Base-by-base conservation (phyloP, 2,113 vertebrate species). In the Ophthalmolycus amberensis region DNA sequence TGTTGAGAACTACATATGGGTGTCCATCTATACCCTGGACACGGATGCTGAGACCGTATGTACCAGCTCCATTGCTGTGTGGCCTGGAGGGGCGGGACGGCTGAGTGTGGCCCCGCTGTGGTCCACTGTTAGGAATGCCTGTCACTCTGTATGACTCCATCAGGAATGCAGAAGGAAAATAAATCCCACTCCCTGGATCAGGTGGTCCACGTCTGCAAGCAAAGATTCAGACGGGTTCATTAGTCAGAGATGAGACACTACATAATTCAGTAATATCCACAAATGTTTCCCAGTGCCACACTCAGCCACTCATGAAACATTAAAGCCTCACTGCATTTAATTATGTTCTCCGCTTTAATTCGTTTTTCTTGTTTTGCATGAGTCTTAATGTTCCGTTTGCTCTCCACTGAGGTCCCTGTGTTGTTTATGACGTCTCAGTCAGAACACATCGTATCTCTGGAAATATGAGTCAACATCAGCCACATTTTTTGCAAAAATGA, bases 11-110 rank as follows among this genome's bases (percentile, higher is more conserved):
- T 9, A 99, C 97, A 67, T 98, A 99, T 1, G 98, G 98, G 86
- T 99, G 98, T 37, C 98, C 98, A 70, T 97, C 97, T 1, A 99
- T 99, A 22, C 98, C 98, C 90, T 99, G 98, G 27, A 99, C 98
- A 68, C 98, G 95, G 87, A 99, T 99, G 86, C 97, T 99, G 88
- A 99, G 97, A 37, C 98, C 98, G 0, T 99, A 99, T 82, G 96
- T 95, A 11, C 98, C 96, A 0, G 71, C 71, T 90, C 95, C 96
- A 38, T 94, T 92, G 77, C 85, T 94, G 0, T 93, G 94, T 3
- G 82, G 80, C 78, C 88, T 95, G 82, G 94, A 90, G 3, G 84
- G 27, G 27, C 80, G 92, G 32, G 93, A 58, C 18, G 83, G 83
- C 64, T 93, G 94, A 58, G 83, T 58, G 48, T 93, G 96, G 54